These are phyloP conservation scores for Parapsyche elsis DNA, from an alignment of 1,140 invertebrate genomes.

Conservation along the genomic window DNA sequence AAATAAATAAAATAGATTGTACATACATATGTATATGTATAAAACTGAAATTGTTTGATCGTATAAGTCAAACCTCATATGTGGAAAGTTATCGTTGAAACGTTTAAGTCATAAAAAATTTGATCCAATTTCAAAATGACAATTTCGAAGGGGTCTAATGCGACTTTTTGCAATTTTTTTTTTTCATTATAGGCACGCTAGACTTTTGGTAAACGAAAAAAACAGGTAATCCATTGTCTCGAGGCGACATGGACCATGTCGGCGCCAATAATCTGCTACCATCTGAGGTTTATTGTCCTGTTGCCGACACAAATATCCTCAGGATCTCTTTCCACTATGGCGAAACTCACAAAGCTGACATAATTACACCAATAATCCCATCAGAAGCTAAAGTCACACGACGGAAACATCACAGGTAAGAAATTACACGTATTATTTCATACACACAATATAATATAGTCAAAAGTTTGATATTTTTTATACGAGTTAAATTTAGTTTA, in stretches of 20 bases:
- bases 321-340: constrained; percentile 2
- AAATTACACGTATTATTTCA: too few relatives aligned
- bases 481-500: too few relatives aligned
- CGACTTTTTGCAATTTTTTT: constrained; percentile 40
- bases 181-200: neutral
- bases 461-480: too few relatives aligned
- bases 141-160: constrained; percentile 47
- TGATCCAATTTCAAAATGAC: constrained; percentile 50
- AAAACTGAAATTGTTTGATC: neutral
- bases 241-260: constrained; percentile 34
- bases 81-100: neutral
- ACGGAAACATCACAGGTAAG: too few relatives aligned
- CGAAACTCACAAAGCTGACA: constrained; percentile 2
- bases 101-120: constrained; percentile 10
- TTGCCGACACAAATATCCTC: constrained; percentile 17
- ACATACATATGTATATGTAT: neutral
- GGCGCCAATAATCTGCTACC: constrained; percentile 36
- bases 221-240: constrained; percentile 35
- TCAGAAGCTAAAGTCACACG: constrained; percentile 18
- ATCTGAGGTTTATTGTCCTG: constrained; percentile 19
- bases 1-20: too few relatives aligned
- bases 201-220: neutral
- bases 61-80: neutral
- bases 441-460: too few relatives aligned
- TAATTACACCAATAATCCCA: constrained; percentile 38